Evolutionary conservation across 2,797 vertebrate genomes (phyloP), one percentile per base, ranked within the genome.

Genomic region (Cephalopachus bancanus): DNA sequence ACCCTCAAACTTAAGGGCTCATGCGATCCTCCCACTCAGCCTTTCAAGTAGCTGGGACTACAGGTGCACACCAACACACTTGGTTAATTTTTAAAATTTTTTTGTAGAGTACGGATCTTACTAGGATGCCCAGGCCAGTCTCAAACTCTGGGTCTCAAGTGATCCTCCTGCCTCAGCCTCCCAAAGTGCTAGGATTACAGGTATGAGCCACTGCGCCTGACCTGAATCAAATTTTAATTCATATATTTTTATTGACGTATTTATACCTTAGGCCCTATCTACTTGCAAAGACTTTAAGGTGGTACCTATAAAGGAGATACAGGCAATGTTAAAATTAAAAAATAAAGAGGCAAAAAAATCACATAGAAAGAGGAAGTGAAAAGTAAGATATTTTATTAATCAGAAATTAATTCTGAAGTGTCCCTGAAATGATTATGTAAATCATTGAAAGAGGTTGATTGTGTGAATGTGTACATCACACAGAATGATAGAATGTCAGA

Each of bases 221-320:
- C 4, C 44, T 44, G 44, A 44, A 44, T 44, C 44, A 51, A 95
- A 57, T 75, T 93, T 53, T 85, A 95, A 78, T 92, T 95, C 62
- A 80, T n/a, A 1, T 57, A 24, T 64, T 81, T 96, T 71, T 80
- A 69, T 55, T 84, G 49, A 93, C 74, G 94, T 57, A 89, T 67
- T 80, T 90, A 24, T 87, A 71, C 67, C 30, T 85, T 53, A 94
- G 59, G 30, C 20, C 16, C 51, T 19, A 55, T 64, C 89, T 67
- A 62, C 28, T 94, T 89, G 49, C 24, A 94, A 92, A 85, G 65
- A 85, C 85, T 78, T 94, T 91, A 91, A 97, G 83, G 37, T 79
- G 20, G 19, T 15, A 69, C 86, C 55, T 94, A 90, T 81, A 91
- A 92, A 84, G 62, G 60, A 94, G 57, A 60, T 33, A 22, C 1